Conservation (phyloP, 2,113 vertebrate species). For the Oostethus manadensis region DNA sequence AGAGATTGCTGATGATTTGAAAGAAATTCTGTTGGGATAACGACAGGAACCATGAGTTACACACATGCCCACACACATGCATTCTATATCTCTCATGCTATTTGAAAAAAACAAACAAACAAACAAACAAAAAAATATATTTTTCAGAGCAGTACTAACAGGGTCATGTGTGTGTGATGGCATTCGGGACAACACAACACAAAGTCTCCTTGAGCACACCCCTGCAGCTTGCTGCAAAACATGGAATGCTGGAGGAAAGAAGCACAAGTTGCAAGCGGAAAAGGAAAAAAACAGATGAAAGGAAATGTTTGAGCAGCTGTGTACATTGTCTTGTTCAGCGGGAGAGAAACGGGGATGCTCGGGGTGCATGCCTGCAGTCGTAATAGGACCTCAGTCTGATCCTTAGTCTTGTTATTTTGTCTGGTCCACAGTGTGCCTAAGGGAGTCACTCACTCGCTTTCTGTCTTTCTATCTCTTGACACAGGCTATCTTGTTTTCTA, state of each 20-base stretch:
- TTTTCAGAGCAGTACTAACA: constrained; percentile 23
- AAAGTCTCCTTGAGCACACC: constrained; percentile 44
- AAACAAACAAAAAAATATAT: too few species aligned
- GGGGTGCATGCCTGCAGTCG: constrained; percentile 56
- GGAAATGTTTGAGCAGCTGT: constrained; percentile 58
- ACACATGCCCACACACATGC: constrained; percentile 39
- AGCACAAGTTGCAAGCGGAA: constrained; percentile 48
- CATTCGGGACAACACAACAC: constrained; percentile 21
- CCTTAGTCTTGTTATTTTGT: constrained; percentile 67
- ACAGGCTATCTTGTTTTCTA: constrained; percentile 71
- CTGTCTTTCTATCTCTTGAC: constrained; percentile 51
- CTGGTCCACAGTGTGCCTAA: constrained; percentile 60
- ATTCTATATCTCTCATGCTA: neutral
- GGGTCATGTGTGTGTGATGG: constrained; percentile 20
- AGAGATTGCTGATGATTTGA: constrained; percentile 98
- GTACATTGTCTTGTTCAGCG: constrained; percentile 53
- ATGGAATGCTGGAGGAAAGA: constrained; percentile 40
- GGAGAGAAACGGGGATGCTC: constrained; percentile 30
- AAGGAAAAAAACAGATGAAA: constrained; percentile 47
- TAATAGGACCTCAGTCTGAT: constrained; percentile 65
- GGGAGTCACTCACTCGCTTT: constrained; percentile 21
- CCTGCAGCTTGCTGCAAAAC: constrained; percentile 46
- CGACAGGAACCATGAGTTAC: constrained; percentile 38
- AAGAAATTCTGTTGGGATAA: constrained; percentile 91
- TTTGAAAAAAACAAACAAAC: too few species aligned